Evolutionary conservation across 2,113 vertebrate species (phyloP).

Genomic region (Mellivora capensis): DNA sequence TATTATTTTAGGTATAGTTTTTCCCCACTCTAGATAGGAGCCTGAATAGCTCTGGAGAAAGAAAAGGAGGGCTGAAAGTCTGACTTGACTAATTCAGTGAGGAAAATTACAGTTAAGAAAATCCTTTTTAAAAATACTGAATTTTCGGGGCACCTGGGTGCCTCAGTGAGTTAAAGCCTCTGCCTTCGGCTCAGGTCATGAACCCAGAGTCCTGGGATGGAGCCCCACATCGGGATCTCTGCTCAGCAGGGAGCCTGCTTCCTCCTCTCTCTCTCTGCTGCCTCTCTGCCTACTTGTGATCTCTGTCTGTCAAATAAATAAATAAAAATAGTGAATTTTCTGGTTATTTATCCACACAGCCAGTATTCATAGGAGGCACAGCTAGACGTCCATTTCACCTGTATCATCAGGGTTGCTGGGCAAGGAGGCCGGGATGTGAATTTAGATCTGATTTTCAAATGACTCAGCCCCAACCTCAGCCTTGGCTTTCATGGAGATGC

Average conservation of each 20-base stretch:
- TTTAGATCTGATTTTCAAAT: conserved; percentile 28
- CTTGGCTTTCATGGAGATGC: conserved; percentile 21
- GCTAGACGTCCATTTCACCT: neutral
- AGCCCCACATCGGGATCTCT: no score
- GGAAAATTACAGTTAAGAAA: neutral
- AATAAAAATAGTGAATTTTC: neutral
- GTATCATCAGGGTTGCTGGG: neutral
- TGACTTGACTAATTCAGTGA: neutral
- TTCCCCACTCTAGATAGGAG: neutral
- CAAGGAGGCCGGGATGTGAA: neutral
- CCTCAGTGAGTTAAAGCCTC: no score
- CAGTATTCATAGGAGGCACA: neutral
- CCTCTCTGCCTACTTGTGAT: no score
- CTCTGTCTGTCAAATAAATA: no score
- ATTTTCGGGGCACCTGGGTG: no score
- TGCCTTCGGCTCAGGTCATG: no score
- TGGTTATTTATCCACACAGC: neutral
- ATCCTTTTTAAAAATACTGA: neutral
- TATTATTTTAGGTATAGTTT: neutral
- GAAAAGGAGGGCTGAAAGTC: neutral
- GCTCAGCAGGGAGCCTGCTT: no score
- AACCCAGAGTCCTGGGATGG: no score
- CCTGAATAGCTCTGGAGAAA: neutral
- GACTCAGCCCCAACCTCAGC: conserved; percentile 60
- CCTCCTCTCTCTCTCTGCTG: no score